Base-by-base conservation (phyloP, 2,113 vertebrate genomes). In the Entomyzon cyanotis region DNA sequence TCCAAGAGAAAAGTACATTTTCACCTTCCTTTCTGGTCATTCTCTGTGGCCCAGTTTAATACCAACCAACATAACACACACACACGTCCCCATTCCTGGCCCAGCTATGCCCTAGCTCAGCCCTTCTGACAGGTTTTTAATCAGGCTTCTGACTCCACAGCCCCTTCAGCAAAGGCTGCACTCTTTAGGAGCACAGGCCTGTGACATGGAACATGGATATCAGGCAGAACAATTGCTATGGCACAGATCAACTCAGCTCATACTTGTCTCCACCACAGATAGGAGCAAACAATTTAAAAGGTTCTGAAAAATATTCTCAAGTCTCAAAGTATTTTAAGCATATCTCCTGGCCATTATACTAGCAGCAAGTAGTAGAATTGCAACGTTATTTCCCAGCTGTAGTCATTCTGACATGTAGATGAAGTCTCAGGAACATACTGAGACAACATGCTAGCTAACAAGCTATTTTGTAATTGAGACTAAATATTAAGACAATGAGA, bases 201-300 rank as follows among this genome's bases (percentile, higher is more conserved):
- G 50, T 6, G 41, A 49, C 46, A 52, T 0, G 7, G 75, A 50
- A 46, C 53, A n/a, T 0, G 0, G 55, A 30, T 69, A 70, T 11
- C 69, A 70, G n/a, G 39, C 70, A 84, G 37, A 87, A 62, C 55
- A 56, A 47, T 1, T 60, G 67, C 55, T n/a, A 3, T 4, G 17
- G 42, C 37, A 53, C 8, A 3, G 16, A 50, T 27, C 10, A 1
- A 21, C 31, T 31, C 70, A 68, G 78, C 62, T 78, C 11, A 0
- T 12, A 7, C n/a, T 18, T 64, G 24, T 33, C 50, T 74, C 60
- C 50, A 70, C 27, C 53, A 79, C 50, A 63, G 19, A 69, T 0
- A 60, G 20, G 23, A 25, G 19, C 35, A 31, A 62, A 52, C 27
- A 67, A 24, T 52, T 77, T 60, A 41, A 83, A 84, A 76, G 46